Evolutionary conservation across 2,113 vertebrate species (phyloP), one percentile per base, ranked within the genome.

Genomic region (Polypterus bichir): DNA sequence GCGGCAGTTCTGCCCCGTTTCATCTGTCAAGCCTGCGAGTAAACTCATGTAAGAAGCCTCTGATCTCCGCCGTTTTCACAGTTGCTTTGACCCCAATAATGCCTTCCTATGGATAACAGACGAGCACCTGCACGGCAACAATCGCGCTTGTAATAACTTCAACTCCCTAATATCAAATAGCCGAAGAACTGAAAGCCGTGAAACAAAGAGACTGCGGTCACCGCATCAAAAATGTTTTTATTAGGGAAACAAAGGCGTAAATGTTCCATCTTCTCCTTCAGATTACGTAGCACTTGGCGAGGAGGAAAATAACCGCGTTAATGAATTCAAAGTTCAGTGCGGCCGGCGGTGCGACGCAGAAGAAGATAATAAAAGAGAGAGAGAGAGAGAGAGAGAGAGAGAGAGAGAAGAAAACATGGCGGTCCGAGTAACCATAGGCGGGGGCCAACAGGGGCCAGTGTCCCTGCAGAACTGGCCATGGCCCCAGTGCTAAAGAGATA

Each of bases 51-150:
- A 60, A 53, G 54, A 47, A 46, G 47, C 46, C 46, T 59, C 57
- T 60, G 63, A 60, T 64, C 51, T 64, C 49, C 27, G 54, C 10
- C 27, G 27, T 64, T 60, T 48, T 64, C 63, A 54, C 51, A 45
- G 57, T 59, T 64, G 48, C 63, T 60, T 47, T 64, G 63, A 64
- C 63, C 57, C 46, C 44, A 6, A 5, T 9, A 45, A 53, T 47
- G 45, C 53, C 59, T 52, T 59, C 44, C n/a, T 27, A 5, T 53
- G 46, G 51, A 44, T 52, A 64, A 53, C 44, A 60, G 63, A 64
- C 60, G 52, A 59, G 44, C 63, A 64, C 59, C 63, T 54, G 51
- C 57, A 60, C 4, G 27, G 58, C 10, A 46, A 52, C 57, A 64
- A 54, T 9, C 47, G 8, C 60, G 59, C 49, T 45, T 64, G 44